Base-by-base conservation (phyloP, 2,113 vertebrate species). In the Scomber japonicus region DNA sequence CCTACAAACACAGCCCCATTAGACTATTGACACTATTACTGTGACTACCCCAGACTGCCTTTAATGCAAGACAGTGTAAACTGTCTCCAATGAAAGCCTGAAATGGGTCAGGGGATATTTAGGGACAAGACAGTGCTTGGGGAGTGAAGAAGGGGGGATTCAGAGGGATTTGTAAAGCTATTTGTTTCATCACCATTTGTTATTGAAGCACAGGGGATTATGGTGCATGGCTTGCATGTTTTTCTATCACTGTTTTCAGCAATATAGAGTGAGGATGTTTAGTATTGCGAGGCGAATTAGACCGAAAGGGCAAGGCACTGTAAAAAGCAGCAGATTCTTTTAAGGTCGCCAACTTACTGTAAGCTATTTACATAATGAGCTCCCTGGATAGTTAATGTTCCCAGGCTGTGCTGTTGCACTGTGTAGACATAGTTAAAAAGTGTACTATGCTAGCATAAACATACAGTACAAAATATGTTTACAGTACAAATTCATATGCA, bases 101-200 rank as follows among this genome's bases (percentile, higher is more conserved):
- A 91, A 93, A 60, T 89, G 76, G 91, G 87, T 90, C 89, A 88
- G 78, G 64, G 70, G 80, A 74, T 76, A 82, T 92, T 89, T 71
- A 56, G 80, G 84, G 81, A 87, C 78, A 83, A 75, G 74, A 55
- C 51, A 15, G 74, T 66, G 76, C 65, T 62, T 3, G 3, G n/a
- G 78, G 78, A 80, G 63, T 0, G 51, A 68, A 66, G 63, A 64
- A 16, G 54, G 44, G 40, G 61, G 78, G 81, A 79, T 89, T 90
- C 70, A 40, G 66, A 74, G 67, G 81, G 90, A 89, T 88, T 84
- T 80, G 60, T 81, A 54, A 71, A 72, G 83, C 78, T 78, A 65
- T 84, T 88, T 87, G 78, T 86, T 87, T 83, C 78, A 83, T 81
- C 60, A 69, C 60, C 59, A 68, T 70, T 91, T 84, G 50, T 82